Percentiles rank a stretch among this genome's conserved stretches.
These are phyloP conservation scores for Limenitis arthemis DNA, from an alignment of 2,888 invertebrate genomes.

Conservation along the genomic window DNA sequence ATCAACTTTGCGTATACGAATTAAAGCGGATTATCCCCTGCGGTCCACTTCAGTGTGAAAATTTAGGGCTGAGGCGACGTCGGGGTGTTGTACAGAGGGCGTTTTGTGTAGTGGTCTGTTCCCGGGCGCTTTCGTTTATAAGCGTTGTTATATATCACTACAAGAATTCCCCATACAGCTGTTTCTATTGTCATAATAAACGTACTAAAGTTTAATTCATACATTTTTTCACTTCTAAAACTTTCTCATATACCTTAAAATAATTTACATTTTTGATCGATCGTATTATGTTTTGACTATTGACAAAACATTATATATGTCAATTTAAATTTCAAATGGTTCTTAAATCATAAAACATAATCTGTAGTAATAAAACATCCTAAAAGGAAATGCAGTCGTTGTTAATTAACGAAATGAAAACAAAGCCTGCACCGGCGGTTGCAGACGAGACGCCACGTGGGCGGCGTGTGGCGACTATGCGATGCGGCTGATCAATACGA, in stretches of 20 bases:
- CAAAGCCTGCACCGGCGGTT: constrained; percentile 4
- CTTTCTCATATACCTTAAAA: too few relatives aligned
- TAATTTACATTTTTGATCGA: too few relatives aligned
- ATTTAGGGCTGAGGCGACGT: constrained; percentile 53
- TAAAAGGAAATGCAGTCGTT: background rate
- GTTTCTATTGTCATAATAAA: constrained; percentile 3
- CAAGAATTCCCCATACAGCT: constrained; percentile 19
- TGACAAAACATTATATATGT: too few relatives aligned
- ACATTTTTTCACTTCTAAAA: background rate
- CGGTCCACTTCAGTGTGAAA: constrained; percentile 27
- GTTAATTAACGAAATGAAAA: constrained; percentile 3
- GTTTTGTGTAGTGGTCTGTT: constrained; percentile 49
- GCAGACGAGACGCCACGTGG: constrained; percentile 25
- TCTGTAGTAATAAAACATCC: background rate
- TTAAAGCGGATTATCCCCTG: constrained; percentile 33
- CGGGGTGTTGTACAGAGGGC: constrained; percentile 53
- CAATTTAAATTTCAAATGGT: too few relatives aligned
- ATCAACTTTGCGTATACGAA: constrained; percentile 28
- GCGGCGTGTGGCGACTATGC: constrained; percentile 9
- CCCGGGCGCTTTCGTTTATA: constrained; percentile 48
- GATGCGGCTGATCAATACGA: constrained; percentile 23
- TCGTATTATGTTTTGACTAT: too few relatives aligned
- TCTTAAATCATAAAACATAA: too few relatives aligned
- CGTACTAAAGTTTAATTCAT: background rate
- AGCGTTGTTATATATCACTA: constrained; percentile 39